Percentiles rank a stretch among this genome's conserved stretches.
These are phyloP conservation scores for Smittia sp. DNA, from an alignment of 2,888 invertebrate genomes.

Conservation along the genomic window DNA sequence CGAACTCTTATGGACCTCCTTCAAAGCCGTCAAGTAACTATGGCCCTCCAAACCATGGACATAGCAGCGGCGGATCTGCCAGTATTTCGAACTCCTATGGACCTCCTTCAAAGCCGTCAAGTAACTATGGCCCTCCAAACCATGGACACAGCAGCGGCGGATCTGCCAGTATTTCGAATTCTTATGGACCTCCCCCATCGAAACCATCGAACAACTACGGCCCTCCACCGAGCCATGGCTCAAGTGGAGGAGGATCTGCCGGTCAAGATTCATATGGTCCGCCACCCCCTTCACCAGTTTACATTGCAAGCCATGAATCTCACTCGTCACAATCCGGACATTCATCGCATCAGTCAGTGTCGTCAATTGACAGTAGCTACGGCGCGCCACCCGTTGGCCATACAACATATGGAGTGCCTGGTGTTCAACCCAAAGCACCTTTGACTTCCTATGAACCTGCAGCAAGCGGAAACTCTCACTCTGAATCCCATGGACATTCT, in stretches of 20 bases:
- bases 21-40: not conserved
- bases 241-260: too few relatives aligned
- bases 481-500: not conserved
- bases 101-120: not conserved
- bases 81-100: not conserved
- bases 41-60: not conserved
- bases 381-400: slow-evolving; percentile 15
- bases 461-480: slow-evolving; percentile 31
- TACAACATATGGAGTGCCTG: slow-evolving; percentile 8
- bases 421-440: slow-evolving; percentile 32
- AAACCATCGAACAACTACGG: not conserved
- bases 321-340: not conserved
- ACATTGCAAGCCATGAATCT: not conserved
- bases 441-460: slow-evolving; percentile 40
- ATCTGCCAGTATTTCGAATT: not conserved
- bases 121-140: not conserved
- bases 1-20: not conserved
- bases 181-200: not conserved
- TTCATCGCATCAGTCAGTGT: not conserved
- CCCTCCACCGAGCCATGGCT: not conserved
- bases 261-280: not conserved
- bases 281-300: not conserved
- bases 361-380: not conserved
- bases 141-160: slow-evolving; percentile 1
- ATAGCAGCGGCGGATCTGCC: not conserved